A percentile compares a stretch with the other conserved stretches of the same genome.
Evolutionary conservation across 2,888 invertebrate genomes (phyloP).

Genomic region (Rhamnusium bicolor): DNA sequence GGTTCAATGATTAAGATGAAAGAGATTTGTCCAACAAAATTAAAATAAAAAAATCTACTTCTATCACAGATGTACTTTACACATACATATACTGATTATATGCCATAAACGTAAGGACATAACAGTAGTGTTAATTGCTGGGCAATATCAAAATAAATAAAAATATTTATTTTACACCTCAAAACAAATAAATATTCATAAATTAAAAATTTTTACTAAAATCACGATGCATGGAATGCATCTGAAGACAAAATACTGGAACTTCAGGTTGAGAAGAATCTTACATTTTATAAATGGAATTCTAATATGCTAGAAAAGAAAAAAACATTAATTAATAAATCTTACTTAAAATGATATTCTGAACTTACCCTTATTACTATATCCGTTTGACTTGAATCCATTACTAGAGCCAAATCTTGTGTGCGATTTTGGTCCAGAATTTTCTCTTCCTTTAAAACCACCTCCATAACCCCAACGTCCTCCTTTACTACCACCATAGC

Average conservation of each 20-base stretch:
- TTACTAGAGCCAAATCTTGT: conserved; percentile 15
- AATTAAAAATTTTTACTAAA: neutral
- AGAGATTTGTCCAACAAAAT: conserved; percentile 20
- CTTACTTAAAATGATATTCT: conserved; percentile 77
- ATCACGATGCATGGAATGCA: conserved; percentile 25
- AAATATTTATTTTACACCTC: neutral
- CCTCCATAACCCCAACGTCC: conserved; percentile 69
- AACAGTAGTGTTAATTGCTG: neutral
- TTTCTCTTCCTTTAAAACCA: conserved; percentile 55
- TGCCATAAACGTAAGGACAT: neutral
- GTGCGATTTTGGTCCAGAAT: conserved; percentile 19
- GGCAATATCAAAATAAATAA: neutral
- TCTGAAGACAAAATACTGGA: conserved; percentile 32
- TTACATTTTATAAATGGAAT: neutral
- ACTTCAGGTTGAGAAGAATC: neutral
- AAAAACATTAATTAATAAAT: neutral
- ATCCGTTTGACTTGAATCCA: conserved; percentile 25
- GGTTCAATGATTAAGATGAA: conserved; percentile 14
- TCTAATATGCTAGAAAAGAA: conserved; percentile 15
- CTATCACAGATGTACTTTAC: conserved; percentile 27
- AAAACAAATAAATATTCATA: conserved; percentile 49
- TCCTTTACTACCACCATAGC: conserved; percentile 73
- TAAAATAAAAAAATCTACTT: neutral
- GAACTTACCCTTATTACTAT: conserved; percentile 71
- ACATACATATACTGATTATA: conserved; percentile 15